Percentiles rank a stretch among this genome's conserved stretches.
Conservation (phyloP, 2,113 vertebrate species). For the Ameiurus melas region DNA sequence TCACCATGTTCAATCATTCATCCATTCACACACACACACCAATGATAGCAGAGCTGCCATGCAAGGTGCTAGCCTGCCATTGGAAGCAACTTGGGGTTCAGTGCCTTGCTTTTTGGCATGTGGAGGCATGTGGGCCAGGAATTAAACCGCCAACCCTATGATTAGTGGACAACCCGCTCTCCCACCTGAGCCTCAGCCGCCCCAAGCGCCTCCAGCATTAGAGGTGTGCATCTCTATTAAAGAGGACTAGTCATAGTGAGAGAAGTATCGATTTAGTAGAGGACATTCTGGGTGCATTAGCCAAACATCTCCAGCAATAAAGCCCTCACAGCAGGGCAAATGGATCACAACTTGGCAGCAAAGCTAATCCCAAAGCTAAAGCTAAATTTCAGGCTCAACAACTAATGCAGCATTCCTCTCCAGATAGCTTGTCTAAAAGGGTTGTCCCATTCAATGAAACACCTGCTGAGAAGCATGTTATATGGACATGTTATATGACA, state of each 20-base stretch:
- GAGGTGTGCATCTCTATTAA: neutral
- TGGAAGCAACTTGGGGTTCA: too few species aligned
- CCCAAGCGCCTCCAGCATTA: neutral
- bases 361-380: neutral
- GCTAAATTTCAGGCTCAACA: neutral
- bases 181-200: too few species aligned
- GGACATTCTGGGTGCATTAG: neutral
- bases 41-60: too few species aligned
- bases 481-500: neutral
- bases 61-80: too few species aligned
- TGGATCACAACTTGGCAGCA: neutral
- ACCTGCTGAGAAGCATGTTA: neutral
- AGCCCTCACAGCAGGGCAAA: neutral
- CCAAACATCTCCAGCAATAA: neutral
- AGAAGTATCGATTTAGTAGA: neutral
- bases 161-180: too few species aligned
- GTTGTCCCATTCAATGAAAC: neutral
- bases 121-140: too few species aligned
- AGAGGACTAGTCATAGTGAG: neutral
- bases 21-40: too few species aligned
- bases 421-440: neutral
- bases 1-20: too few species aligned
- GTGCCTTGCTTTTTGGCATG: too few species aligned
- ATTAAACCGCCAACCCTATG: too few species aligned
- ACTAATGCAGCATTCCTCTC: neutral